Percentiles rank a stretch among this genome's conserved stretches.
These are phyloP conservation scores for Pteruthius melanotis DNA, from an alignment of 2,113 vertebrate genomes.

Conservation along the genomic window DNA sequence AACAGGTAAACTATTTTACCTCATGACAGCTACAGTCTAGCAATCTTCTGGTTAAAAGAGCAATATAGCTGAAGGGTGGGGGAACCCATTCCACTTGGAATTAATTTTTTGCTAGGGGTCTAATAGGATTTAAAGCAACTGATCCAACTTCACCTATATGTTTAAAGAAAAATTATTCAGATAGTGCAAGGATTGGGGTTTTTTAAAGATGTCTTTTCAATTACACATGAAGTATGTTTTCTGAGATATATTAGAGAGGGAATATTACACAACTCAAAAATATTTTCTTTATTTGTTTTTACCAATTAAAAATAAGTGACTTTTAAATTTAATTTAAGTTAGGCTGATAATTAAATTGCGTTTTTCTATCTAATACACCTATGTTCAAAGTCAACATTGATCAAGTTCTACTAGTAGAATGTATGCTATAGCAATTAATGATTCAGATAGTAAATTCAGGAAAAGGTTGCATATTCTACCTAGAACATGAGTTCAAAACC, in stretches of 20 bases:
- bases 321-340: neutral
- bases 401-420: neutral
- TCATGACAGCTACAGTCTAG: neutral
- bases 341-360: neutral
- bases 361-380: neutral
- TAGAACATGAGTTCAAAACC: neutral
- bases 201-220: neutral
- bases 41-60: neutral
- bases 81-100: neutral
- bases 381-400: neutral
- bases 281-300: neutral
- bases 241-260: neutral
- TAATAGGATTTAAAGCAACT: neutral
- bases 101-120: neutral
- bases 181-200: fast-evolving
- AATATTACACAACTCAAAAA: neutral
- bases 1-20: neutral
- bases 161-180: neutral
- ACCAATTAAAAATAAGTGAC: neutral
- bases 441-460: neutral
- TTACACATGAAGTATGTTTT: neutral
- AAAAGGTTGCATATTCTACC: neutral
- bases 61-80: neutral
- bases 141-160: neutral
- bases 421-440: neutral